Evolutionary conservation across 2,888 invertebrate species (phyloP).

Genomic region (Dasysyrphus albostriatus): DNA sequence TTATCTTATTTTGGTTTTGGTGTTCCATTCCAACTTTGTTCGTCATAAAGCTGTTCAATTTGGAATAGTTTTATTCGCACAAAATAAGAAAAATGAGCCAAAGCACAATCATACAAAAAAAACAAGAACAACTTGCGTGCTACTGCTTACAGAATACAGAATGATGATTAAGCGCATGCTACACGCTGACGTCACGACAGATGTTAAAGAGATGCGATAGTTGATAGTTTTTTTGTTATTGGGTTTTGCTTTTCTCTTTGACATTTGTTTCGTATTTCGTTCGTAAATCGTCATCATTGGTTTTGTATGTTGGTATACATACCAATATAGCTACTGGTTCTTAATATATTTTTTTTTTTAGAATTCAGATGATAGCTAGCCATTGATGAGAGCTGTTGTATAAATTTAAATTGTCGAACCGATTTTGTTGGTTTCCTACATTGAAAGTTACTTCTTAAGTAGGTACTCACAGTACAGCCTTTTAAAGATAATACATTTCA

Average conservation of each 20-base stretch:
- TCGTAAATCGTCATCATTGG: slow-evolving; percentile 12
- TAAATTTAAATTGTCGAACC: too few relatives aligned
- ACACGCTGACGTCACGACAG: slow-evolving; percentile 17
- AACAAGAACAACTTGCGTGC: not conserved
- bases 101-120: not conserved
- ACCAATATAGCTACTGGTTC: too few relatives aligned
- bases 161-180: slow-evolving; percentile 13
- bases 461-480: too few relatives aligned
- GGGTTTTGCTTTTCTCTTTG: not conserved
- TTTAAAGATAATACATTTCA: too few relatives aligned
- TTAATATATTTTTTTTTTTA: too few relatives aligned
- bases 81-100: not conserved
- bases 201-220: not conserved
- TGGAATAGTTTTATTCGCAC: slow-evolving; percentile 4
- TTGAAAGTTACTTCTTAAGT: too few relatives aligned
- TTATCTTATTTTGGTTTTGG: not conserved
- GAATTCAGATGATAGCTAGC: too few relatives aligned
- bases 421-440: too few relatives aligned
- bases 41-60: not conserved
- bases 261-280: not conserved
- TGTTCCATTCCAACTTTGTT: slow-evolving; percentile 17
- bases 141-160: too few relatives aligned
- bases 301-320: not conserved
- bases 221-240: slow-evolving; percentile 10
- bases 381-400: too few relatives aligned